phyloP scores from a whole-genome alignment of 2,113 vertebrate species.

The Urocolius indicus region DNA sequence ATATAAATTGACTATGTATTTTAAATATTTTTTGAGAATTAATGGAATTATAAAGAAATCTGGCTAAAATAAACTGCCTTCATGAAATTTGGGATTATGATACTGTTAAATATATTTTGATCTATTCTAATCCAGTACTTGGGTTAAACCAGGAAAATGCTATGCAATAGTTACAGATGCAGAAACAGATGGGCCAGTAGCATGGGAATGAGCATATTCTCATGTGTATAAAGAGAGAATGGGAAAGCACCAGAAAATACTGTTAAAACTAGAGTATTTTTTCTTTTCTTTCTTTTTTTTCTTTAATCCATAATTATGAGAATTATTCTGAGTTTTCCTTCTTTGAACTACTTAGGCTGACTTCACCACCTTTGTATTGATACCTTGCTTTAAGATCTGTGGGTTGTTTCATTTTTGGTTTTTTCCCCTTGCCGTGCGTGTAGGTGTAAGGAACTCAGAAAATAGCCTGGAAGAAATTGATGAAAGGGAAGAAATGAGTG shows the following conservation, averaged over 20 bases:
- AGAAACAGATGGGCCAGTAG: background rate
- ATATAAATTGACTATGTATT: background rate
- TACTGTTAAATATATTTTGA: background rate
- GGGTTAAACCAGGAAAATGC: background rate
- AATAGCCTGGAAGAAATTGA: conserved; percentile 85
- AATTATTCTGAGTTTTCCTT: background rate
- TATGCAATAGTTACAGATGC: background rate
- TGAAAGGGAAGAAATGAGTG: conserved; percentile 86
- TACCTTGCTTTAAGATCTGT: background rate
- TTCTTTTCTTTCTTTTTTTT: background rate
- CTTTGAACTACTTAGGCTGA: background rate
- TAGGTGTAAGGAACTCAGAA: conserved; percentile 72
- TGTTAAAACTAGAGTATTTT: background rate
- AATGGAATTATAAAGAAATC: background rate
- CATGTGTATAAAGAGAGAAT: background rate
- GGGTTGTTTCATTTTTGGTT: background rate
- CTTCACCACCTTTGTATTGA: background rate
- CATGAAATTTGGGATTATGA: background rate
- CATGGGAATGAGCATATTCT: background rate
- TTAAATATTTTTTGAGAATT: background rate
- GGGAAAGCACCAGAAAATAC: background rate
- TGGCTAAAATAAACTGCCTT: background rate
- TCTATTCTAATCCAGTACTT: background rate
- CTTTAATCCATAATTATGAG: background rate
- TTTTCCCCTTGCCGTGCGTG: background rate